Conservation (phyloP, 2,888 invertebrate species). For the Willowsia nigromaculata region DNA sequence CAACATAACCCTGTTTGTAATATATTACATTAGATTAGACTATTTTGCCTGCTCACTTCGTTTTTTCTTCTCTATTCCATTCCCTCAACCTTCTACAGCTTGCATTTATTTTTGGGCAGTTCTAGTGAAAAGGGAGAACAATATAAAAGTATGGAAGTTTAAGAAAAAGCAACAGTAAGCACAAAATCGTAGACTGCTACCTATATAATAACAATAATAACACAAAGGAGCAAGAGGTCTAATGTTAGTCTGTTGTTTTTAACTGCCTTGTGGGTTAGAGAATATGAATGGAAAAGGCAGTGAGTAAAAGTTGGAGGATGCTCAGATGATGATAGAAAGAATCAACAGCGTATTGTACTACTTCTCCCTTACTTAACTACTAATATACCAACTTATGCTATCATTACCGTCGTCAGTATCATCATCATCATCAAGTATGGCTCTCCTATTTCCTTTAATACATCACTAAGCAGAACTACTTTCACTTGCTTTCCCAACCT, state of each 20-base stretch:
- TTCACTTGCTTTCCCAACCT: background rate
- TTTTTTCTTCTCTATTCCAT: background rate
- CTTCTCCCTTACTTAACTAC: background rate
- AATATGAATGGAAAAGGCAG: background rate
- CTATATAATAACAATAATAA: background rate
- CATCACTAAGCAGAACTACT: background rate
- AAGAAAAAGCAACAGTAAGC: background rate
- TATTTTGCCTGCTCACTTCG: slow-evolving; percentile 12
- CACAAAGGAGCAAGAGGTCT: slow-evolving; percentile 29
- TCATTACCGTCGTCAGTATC: background rate
- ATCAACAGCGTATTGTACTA: slow-evolving; percentile 14
- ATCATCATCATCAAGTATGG: background rate
- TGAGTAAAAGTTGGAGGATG: background rate
- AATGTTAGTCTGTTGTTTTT: slow-evolving; percentile 59
- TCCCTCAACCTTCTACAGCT: too few relatives aligned
- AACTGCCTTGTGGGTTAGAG: slow-evolving; percentile 55
- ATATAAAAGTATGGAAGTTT: too few relatives aligned
- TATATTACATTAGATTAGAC: slow-evolving; percentile 38
- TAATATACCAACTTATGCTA: background rate
- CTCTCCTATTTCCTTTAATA: background rate
- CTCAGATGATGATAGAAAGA: slow-evolving; percentile 2
- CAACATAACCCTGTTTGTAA: slow-evolving; percentile 1
- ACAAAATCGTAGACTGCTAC: background rate
- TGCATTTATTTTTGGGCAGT: background rate
- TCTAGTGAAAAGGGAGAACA: background rate